Conservation (phyloP, 1,140 invertebrate species). For the Drosophila truncata region DNA sequence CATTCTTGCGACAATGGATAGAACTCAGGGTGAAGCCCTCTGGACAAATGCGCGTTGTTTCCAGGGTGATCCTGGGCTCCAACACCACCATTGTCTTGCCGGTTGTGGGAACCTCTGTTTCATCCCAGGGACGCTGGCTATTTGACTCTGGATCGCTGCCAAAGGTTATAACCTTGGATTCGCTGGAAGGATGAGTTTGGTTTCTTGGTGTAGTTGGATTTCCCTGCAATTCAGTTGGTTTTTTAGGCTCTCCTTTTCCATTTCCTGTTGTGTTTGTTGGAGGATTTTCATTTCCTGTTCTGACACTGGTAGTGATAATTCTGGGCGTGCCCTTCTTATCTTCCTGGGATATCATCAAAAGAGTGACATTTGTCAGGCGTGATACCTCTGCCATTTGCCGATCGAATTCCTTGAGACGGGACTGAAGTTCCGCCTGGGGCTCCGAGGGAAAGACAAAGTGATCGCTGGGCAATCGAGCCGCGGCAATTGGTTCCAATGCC, state of each 20-base stretch:
- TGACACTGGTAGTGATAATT: not conserved
- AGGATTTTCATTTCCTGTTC: not conserved
- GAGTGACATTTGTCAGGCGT: constrained; percentile 1
- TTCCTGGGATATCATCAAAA: not conserved
- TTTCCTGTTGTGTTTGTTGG: not conserved
- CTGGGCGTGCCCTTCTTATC: not conserved
- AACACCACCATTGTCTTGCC: not conserved
- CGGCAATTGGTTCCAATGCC: constrained; percentile 4
- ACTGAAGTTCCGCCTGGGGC: not conserved
- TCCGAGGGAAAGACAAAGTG: constrained; percentile 30
- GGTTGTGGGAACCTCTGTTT: not conserved
- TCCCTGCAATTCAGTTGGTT: no score
- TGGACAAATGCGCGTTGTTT: constrained; percentile 34
- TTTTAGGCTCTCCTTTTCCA: not conserved
- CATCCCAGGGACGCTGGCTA: constrained; percentile 6
- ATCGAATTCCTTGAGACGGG: constrained; percentile 13
- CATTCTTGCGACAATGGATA: constrained; percentile 50
- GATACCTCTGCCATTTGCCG: constrained; percentile 4
- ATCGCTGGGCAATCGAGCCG: constrained; percentile 20
- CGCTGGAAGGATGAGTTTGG: not conserved
- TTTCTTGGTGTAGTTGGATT: not conserved
- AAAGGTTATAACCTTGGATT: constrained; percentile 23
- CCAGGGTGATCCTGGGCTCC: constrained; percentile 54
- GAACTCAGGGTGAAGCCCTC: constrained; percentile 33
- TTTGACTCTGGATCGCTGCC: not conserved